These are phyloP conservation scores for Drosophila pegasa DNA, from an alignment of 2,888 invertebrate genomes.

Conservation along the genomic window DNA sequence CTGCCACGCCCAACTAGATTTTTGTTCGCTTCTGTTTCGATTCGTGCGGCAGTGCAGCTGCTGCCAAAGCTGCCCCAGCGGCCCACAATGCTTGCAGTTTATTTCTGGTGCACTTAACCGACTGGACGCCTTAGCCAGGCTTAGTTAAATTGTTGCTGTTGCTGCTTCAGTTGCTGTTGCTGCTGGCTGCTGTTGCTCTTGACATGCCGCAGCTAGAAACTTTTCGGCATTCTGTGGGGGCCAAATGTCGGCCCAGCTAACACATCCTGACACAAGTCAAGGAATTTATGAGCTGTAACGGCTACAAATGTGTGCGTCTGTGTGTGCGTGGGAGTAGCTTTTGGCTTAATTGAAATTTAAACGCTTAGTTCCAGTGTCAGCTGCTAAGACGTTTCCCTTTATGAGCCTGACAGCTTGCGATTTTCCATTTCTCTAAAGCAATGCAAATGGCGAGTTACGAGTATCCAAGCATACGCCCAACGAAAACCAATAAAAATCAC, in stretches of 20 bases:
- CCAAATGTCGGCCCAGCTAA: conserved; percentile 67
- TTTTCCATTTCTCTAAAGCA: conserved; percentile 59
- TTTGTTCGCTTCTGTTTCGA: conserved; percentile 33
- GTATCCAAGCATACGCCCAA: conserved; percentile 6
- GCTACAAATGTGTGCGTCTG: conserved; percentile 27
- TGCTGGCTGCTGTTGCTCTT: conserved; percentile 48
- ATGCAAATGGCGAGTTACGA: conserved; percentile 19
- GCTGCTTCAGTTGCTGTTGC: conserved; percentile 18
- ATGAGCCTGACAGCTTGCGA: conserved; percentile 52
- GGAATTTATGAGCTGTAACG: conserved; percentile 81
- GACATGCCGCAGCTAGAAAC: conserved; percentile 62
- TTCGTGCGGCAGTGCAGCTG: conserved; percentile 59
- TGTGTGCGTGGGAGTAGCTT: conserved; percentile 42
- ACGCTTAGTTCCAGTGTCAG: conserved; percentile 73
- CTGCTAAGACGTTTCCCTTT: conserved; percentile 57
- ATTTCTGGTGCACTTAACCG: conserved; percentile 71
- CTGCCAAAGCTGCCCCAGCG: conserved; percentile 52
- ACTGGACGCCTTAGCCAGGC: conserved; percentile 62
- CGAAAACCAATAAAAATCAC: conserved; percentile 66
- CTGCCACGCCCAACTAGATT: conserved; percentile 28
- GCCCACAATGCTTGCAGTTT: conserved; percentile 72
- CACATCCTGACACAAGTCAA: conserved; percentile 79
- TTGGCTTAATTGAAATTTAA: conserved; percentile 79
- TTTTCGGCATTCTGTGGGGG: conserved; percentile 59
- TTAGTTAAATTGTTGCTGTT: conserved; percentile 18